phyloP scores from a whole-genome alignment of 92 coral and sea anemone genomes.

The Siderastrea siderea region DNA sequence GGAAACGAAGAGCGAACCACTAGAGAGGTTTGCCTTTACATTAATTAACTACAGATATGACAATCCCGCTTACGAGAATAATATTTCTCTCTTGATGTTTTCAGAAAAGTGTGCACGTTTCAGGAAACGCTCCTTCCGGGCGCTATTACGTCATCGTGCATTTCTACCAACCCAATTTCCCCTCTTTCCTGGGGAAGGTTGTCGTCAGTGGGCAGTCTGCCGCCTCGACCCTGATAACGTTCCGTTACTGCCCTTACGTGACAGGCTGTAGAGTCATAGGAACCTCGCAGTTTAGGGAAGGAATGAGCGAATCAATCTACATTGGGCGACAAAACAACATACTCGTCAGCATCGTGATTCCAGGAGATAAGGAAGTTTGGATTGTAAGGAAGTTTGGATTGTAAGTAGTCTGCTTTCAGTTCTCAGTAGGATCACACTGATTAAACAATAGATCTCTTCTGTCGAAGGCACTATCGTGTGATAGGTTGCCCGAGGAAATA shows the following conservation, averaged over 20 bases:
- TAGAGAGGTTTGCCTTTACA: too few species aligned
- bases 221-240: constrained; percentile 73
- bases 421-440: too few species aligned
- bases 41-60: too few species aligned
- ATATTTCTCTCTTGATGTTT: not conserved
- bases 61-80: too few species aligned
- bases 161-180: constrained; percentile 89
- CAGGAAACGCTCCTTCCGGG: constrained; percentile 75
- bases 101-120: constrained; percentile 84
- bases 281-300: constrained; percentile 53
- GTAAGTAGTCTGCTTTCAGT: constrained; percentile 76
- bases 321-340: constrained; percentile 67
- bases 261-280: constrained; percentile 91
- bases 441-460: too few species aligned
- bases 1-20: too few species aligned
- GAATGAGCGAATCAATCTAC: constrained; percentile 72
- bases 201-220: constrained; percentile 84
- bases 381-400: constrained; percentile 97
- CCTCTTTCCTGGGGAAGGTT: constrained; percentile 82
- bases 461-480: too few species aligned
- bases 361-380: constrained; percentile 88
- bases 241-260: constrained; percentile 93
- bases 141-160: constrained; percentile 90
- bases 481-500: too few species aligned
- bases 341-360: constrained; percentile 81